phyloP scores from a whole-genome alignment of 2,888 invertebrate genomes.

The Drosophila antonietae region DNA sequence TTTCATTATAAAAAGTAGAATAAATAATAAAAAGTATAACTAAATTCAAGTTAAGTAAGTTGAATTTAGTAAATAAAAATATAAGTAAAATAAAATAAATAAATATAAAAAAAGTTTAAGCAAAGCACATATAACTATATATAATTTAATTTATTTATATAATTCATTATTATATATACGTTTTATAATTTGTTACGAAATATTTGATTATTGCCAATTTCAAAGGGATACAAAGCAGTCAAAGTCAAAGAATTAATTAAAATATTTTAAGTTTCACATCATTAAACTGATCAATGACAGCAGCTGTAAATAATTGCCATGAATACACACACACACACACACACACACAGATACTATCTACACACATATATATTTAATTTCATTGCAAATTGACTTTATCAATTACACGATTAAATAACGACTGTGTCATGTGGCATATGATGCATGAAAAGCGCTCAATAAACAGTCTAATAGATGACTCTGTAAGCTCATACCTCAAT shows the following conservation, averaged over 20 bases:
- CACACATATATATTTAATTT: slow-evolving; percentile 43
- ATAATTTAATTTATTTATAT: no score
- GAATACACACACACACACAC: not conserved
- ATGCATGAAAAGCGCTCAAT: slow-evolving; percentile 8
- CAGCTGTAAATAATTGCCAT: not conserved
- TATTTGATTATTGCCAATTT: not conserved
- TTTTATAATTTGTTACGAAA: not conserved
- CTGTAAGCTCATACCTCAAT: slow-evolving; percentile 11
- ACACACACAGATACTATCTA: not conserved
- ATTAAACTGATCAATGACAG: slow-evolving; percentile 53
- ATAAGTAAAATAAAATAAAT: no score
- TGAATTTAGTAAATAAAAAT: no score
- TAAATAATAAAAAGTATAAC: no score
- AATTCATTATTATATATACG: no score
- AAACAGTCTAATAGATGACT: not conserved
- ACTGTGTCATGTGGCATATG: slow-evolving; percentile 24
- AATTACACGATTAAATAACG: slow-evolving; percentile 54
- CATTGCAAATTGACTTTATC: slow-evolving; percentile 50
- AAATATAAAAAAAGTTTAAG: no score
- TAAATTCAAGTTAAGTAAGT: no score
- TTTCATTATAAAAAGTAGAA: no score
- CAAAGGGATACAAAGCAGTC: slow-evolving; percentile 9
- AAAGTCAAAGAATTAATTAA: slow-evolving; percentile 42
- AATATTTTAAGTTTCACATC: slow-evolving; percentile 37
- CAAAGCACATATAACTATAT: no score